Conservation (phyloP, 1,140 invertebrate species). For the Cylas formicarius region DNA sequence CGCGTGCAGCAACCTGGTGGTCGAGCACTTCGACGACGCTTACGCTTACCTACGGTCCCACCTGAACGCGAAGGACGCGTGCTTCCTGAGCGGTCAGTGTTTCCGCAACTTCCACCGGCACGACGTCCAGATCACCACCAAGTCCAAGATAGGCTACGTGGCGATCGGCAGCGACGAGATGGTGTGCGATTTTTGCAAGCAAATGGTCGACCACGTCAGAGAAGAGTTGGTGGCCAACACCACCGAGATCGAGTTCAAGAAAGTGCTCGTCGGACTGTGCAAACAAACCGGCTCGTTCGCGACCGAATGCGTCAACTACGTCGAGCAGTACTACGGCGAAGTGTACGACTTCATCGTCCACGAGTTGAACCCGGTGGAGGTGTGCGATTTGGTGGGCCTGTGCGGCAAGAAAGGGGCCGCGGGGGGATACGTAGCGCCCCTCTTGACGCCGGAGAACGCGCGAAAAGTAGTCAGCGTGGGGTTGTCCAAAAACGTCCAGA, state of each 20-base stretch:
- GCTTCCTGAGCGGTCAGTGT: conserved; percentile 69
- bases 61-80: conserved; percentile 58
- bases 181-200: conserved; percentile 77
- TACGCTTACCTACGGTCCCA: conserved; percentile 53
- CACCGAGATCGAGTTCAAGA: conserved; percentile 72
- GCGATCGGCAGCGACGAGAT: conserved; percentile 53
- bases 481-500: conserved; percentile 6
- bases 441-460: conserved; percentile 43
- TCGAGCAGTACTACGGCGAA: conserved; percentile 66
- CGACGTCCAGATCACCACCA: conserved; percentile 51
- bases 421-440: conserved; percentile 46
- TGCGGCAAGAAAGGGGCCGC: conserved; percentile 42
- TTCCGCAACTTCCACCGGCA: conserved; percentile 56
- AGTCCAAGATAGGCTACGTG: conserved; percentile 50
- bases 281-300: conserved; percentile 63
- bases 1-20: conserved; percentile 63
- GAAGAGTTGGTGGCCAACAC: conserved; percentile 80
- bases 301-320: conserved; percentile 58
- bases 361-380: conserved; percentile 57
- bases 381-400: conserved; percentile 65
- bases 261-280: conserved; percentile 70
- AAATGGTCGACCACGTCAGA: conserved; percentile 68
- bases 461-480: conserved; percentile 29
- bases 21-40: conserved; percentile 65
- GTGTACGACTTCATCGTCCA: conserved; percentile 66